phyloP scores from a whole-genome alignment of 2,797 vertebrate species.

The Acanthurus tractus region DNA sequence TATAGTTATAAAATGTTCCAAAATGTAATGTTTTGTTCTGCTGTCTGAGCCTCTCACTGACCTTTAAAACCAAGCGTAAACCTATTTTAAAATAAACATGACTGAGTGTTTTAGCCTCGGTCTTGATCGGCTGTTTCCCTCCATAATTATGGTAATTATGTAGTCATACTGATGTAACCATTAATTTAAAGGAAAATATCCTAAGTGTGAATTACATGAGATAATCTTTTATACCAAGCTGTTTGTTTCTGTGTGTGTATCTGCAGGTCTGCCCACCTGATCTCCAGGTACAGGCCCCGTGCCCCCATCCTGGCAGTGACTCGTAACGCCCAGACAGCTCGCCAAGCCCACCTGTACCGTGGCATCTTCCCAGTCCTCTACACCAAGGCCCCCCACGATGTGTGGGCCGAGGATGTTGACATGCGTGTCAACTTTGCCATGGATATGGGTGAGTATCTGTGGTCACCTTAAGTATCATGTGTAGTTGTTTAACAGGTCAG shows the following conservation, averaged over 20 bases:
- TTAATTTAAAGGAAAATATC: neutral
- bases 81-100: neutral
- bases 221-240: neutral
- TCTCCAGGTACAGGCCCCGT: conserved; percentile 95
- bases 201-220: neutral
- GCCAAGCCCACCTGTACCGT: conserved; percentile 96
- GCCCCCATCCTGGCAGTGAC: conserved; percentile 97
- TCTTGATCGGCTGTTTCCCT: neutral
- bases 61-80: neutral
- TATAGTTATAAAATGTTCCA: neutral
- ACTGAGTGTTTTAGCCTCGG: neutral
- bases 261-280: conserved; percentile 94
- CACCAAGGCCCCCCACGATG: conserved; percentile 86
- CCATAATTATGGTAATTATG: neutral
- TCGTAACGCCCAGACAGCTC: conserved; percentile 93
- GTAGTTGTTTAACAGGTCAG: neutral
- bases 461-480: neutral
- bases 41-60: neutral
- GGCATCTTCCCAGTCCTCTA: conserved; percentile 97
- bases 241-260: conserved; percentile 6
- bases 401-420: conserved; percentile 98
- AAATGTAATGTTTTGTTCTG: neutral
- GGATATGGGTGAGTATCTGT: conserved; percentile 89
- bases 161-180: neutral
- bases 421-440: conserved; percentile 94